Percentiles rank a stretch among this genome's conserved stretches.
These are phyloP conservation scores for Entomobrya multifasciata DNA, from an alignment of 2,888 invertebrate genomes.

Conservation along the genomic window DNA sequence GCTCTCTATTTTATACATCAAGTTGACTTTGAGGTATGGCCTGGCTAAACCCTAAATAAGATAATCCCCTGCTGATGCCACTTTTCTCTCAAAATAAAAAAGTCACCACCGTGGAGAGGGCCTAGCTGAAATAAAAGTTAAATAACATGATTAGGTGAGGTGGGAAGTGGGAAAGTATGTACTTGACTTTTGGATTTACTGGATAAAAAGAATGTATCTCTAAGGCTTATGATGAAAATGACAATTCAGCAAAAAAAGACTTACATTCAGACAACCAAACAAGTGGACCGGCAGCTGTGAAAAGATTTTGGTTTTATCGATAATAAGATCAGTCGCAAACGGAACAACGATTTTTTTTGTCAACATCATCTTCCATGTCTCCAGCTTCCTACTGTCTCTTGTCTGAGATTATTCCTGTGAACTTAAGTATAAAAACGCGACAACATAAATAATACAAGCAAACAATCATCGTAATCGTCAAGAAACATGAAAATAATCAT, in stretches of 20 bases:
- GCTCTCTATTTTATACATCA: background rate
- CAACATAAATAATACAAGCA: too few relatives aligned
- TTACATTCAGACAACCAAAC: background rate
- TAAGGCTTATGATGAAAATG: background rate
- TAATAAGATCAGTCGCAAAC: conserved; percentile 46
- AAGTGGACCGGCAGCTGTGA: conserved; percentile 46
- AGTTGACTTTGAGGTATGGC: conserved; percentile 38
- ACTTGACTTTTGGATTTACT: background rate
- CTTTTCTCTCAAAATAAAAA: conserved; percentile 4
- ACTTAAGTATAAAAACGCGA: background rate
- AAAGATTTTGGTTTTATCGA: conserved; percentile 49
- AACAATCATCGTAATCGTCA: background rate
- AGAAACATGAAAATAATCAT: conserved; percentile 6
- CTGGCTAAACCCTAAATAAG: conserved; percentile 10
- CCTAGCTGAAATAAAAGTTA: too few relatives aligned
- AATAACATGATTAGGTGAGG: conserved; percentile 48
- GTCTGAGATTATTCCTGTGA: background rate
- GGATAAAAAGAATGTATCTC: background rate
- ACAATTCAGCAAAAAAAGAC: background rate
- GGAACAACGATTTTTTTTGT: background rate
- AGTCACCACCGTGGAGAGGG: background rate
- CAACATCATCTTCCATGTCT: conserved; percentile 32
- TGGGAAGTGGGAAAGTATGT: conserved; percentile 38
- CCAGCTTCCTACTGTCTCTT: conserved; percentile 42
- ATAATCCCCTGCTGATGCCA: conserved; percentile 51